Evolutionary conservation across 2,797 vertebrate genomes (phyloP).

Genomic region (Tenualosa ilisha): DNA sequence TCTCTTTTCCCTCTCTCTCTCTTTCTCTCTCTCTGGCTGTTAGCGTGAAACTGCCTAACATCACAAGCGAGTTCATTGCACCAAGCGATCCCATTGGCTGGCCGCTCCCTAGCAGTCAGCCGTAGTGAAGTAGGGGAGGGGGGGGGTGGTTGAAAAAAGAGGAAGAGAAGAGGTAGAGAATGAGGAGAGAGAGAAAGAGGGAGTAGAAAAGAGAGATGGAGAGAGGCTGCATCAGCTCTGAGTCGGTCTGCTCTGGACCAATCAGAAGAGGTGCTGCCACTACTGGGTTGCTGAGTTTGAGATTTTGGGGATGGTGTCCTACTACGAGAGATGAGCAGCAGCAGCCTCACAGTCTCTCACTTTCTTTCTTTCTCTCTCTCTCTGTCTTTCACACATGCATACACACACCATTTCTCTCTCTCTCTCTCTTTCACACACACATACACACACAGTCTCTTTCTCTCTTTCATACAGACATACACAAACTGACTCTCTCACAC

Average conservation of each 20-base stretch:
- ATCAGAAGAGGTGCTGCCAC: constrained; percentile 12
- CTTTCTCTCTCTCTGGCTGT: constrained; percentile 58
- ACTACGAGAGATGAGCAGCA: neutral
- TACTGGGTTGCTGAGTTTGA: constrained; percentile 44
- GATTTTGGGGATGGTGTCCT: constrained; percentile 47
- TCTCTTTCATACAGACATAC: too few species aligned
- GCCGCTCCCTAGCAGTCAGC: constrained; percentile 70
- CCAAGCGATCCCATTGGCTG: constrained; percentile 70
- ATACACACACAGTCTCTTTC: neutral
- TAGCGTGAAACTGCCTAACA: constrained; percentile 79
- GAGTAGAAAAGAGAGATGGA: constrained; percentile 28
- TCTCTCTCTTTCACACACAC: constrained; percentile 7
- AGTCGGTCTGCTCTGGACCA: neutral
- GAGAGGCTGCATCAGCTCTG: constrained; percentile 31
- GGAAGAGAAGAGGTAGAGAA: constrained; percentile 33
- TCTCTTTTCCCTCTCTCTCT: constrained; percentile 37
- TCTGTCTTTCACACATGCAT: constrained; percentile 15
- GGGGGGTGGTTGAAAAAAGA: constrained; percentile 30
- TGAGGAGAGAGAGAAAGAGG: constrained; percentile 27
- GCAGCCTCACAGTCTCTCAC: neutral
- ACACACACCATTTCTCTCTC: neutral
- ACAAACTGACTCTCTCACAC: too few species aligned
- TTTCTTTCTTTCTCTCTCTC: constrained; percentile 7
- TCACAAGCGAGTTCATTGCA: constrained; percentile 73
- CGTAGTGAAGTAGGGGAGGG: constrained; percentile 71